Percentiles rank a stretch among this genome's conserved stretches.
phyloP scores from a whole-genome alignment of 2,888 invertebrate genomes.

The Dryocosmus kuriphilus region DNA sequence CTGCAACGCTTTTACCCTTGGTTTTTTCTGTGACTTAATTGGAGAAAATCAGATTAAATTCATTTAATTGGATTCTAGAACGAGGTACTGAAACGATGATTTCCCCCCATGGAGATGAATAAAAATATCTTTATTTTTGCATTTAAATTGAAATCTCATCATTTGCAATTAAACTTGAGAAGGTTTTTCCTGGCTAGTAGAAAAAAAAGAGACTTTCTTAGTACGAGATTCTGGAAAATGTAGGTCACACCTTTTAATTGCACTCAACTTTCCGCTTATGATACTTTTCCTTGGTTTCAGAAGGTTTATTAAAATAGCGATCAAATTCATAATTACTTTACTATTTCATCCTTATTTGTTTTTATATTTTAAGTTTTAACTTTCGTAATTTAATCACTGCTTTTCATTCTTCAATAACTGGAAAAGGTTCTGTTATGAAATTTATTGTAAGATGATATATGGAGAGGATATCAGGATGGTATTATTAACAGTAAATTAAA shows the following conservation, averaged over 20 bases:
- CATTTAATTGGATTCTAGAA: background rate
- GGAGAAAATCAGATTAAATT: slow-evolving; percentile 37
- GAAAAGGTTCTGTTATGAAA: background rate
- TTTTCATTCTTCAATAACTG: background rate
- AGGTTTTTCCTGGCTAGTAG: background rate
- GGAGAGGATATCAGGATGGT: background rate
- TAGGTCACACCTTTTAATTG: background rate
- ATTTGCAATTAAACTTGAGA: background rate
- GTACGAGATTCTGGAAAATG: background rate
- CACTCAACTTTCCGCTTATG: background rate
- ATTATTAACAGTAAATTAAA: background rate
- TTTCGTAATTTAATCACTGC: background rate
- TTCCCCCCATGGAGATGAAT: background rate
- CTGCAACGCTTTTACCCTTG: too few species aligned
- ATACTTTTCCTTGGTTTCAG: background rate
- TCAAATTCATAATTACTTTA: background rate
- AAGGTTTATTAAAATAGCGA: background rate
- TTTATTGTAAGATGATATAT: background rate
- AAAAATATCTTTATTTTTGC: background rate
- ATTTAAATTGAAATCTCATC: background rate
- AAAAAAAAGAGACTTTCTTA: background rate
- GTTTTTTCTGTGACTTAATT: too few species aligned
- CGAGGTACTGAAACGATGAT: background rate
- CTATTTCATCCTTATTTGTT: background rate
- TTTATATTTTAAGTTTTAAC: too few species aligned